Conservation (phyloP, 2,888 invertebrate genomes). For the Eristalis arbustorum region DNA sequence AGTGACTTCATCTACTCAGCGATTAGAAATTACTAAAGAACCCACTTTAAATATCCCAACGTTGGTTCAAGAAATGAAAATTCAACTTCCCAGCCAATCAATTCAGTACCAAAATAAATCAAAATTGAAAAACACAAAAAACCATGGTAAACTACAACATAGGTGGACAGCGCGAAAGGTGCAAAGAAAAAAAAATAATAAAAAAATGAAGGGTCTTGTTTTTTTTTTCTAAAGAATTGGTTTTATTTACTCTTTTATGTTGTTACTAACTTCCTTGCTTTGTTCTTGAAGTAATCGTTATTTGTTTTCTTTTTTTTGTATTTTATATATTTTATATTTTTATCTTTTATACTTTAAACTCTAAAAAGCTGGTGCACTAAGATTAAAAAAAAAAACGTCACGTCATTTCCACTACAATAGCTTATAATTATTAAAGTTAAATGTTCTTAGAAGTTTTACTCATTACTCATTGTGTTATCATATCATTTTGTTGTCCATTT, state of each 20-base stretch:
- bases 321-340: slow-evolving; percentile 61
- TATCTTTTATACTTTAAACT: slow-evolving; percentile 58
- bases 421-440: slow-evolving; percentile 65
- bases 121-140: not conserved
- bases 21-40: too few species aligned
- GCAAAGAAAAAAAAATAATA: slow-evolving; percentile 31
- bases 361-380: slow-evolving; percentile 70
- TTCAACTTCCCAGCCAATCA: not conserved
- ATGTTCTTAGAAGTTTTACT: slow-evolving; percentile 40
- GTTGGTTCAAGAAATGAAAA: too few species aligned
- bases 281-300: slow-evolving; percentile 66
- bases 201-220: slow-evolving; percentile 16
- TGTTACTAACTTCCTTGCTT: slow-evolving; percentile 68
- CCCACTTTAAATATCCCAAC: too few species aligned
- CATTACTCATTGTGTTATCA: slow-evolving; percentile 7
- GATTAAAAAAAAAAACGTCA: slow-evolving; percentile 59
- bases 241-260: slow-evolving; percentile 65
- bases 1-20: too few species aligned
- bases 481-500: slow-evolving; percentile 13
- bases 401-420: slow-evolving; percentile 67
- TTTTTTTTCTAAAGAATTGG: slow-evolving; percentile 60
- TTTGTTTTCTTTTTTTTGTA: slow-evolving; percentile 30
- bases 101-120: not conserved
- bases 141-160: not conserved
- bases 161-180: not conserved